A percentile compares a stretch with the other conserved stretches of the same genome.
phyloP scores from a whole-genome alignment of 2,797 vertebrate species.

The Clarias platycephalus region DNA sequence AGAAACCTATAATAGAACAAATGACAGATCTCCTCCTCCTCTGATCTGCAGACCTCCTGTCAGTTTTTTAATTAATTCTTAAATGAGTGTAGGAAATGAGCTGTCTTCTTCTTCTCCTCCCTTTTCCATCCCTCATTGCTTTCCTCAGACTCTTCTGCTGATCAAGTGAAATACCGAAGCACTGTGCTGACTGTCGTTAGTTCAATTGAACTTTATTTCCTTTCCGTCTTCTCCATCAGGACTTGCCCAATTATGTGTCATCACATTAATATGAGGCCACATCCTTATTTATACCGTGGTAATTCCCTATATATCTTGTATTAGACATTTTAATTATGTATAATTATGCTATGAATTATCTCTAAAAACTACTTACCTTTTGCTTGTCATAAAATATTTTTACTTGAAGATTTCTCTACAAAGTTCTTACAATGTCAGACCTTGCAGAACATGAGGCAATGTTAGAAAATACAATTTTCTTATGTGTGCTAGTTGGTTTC shows the following conservation, averaged over 20 bases:
- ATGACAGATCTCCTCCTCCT: neutral
- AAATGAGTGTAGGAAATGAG: conserved; percentile 37
- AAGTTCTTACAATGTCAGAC: neutral
- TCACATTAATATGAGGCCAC: neutral
- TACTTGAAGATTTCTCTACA: neutral
- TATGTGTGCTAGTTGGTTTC: neutral
- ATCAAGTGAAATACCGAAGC: conserved; percentile 25
- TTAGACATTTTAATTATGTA: neutral
- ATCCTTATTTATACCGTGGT: neutral
- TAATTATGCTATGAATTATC: neutral
- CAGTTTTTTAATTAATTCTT: conserved; percentile 35
- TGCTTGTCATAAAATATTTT: neutral
- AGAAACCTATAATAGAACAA: conserved; percentile 1
- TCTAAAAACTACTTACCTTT: neutral
- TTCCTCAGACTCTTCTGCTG: conserved; percentile 38
- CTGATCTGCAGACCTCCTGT: conserved; percentile 16
- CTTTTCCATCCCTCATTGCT: neutral
- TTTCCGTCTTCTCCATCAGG: neutral
- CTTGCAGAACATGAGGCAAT: no score
- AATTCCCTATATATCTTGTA: neutral
- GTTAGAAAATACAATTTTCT: neutral
- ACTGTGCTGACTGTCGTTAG: neutral
- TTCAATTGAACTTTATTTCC: neutral
- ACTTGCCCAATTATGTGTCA: neutral
- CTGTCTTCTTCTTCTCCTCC: conserved; percentile 18